phyloP scores from a whole-genome alignment of 2,888 invertebrate species.

The Limnephilus lunatus region DNA sequence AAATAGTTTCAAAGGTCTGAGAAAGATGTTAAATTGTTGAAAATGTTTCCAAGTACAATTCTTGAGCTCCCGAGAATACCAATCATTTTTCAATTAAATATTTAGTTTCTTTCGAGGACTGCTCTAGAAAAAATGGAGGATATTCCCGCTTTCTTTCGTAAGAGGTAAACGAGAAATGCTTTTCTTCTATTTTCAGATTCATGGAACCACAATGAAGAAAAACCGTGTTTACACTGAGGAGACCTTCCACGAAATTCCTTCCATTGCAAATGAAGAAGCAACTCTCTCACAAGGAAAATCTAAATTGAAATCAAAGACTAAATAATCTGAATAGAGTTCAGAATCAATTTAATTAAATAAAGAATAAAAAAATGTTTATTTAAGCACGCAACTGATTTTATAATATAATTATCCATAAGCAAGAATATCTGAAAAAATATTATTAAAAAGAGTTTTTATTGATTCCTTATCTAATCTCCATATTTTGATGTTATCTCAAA shows the following conservation, averaged over 20 bases:
- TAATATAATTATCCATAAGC: background rate
- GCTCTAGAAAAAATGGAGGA: background rate
- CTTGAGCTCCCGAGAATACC: background rate
- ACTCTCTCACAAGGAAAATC: background rate
- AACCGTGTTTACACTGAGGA: conserved; percentile 83
- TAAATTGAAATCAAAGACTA: background rate
- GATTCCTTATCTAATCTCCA: no score
- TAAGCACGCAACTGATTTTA: background rate
- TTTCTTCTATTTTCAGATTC: conserved; percentile 77
- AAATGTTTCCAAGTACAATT: background rate
- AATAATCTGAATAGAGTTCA: background rate
- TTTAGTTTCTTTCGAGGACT: background rate
- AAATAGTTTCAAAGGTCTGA: background rate
- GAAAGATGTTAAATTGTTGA: background rate
- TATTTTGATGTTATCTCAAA: background rate
- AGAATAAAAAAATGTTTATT: background rate
- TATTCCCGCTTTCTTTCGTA: background rate
- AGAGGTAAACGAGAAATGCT: background rate
- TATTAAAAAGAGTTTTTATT: no score
- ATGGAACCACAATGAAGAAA: conserved; percentile 81
- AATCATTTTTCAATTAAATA: background rate
- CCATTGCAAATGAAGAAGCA: conserved; percentile 9
- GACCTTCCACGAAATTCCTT: conserved; percentile 74
- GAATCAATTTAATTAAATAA: background rate
- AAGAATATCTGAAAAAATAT: no score